A percentile compares a stretch with the other conserved stretches of the same genome.
Conservation (phyloP, 2,888 invertebrate species). For the Noctua fimbriata region DNA sequence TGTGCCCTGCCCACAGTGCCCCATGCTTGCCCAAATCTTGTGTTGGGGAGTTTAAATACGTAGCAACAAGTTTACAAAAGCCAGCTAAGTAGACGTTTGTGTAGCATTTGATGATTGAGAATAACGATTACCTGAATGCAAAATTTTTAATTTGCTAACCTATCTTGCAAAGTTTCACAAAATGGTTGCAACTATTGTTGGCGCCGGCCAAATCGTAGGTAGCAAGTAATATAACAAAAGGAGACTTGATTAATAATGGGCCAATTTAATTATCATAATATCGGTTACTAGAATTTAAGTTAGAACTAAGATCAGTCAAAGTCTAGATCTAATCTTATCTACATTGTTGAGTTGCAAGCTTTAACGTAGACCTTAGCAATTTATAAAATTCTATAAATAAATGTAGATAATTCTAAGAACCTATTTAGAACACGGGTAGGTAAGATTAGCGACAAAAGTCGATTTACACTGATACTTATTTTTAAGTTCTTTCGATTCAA, state of each 20-base stretch:
- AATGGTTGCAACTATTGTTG: not conserved
- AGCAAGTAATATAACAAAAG: slow-evolving; percentile 8
- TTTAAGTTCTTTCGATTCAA: not conserved
- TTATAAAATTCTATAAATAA: slow-evolving; percentile 6
- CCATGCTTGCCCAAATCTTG: not conserved
- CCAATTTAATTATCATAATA: slow-evolving; percentile 34
- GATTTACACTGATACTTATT: not conserved
- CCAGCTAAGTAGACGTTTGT: not conserved
- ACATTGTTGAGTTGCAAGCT: slow-evolving; percentile 25
- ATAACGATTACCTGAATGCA: not conserved
- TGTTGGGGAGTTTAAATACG: not conserved
- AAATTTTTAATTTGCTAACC: not conserved
- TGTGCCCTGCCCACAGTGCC: too few relatives aligned
- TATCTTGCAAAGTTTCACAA: not conserved
- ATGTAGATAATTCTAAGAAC: not conserved
- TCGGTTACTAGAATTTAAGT: slow-evolving; percentile 20
- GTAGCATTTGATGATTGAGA: not conserved
- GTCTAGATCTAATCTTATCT: slow-evolving; percentile 33
- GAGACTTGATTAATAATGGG: slow-evolving; percentile 25
- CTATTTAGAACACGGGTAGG: not conserved
- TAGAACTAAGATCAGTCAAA: slow-evolving; percentile 10
- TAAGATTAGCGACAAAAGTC: not conserved
- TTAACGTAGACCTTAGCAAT: not conserved
- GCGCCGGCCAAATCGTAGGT: slow-evolving; percentile 6
- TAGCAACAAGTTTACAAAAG: not conserved